Percentiles rank a stretch among this genome's conserved stretches.
Conservation (phyloP, 2,113 vertebrate species). For the Scolopax mira region DNA sequence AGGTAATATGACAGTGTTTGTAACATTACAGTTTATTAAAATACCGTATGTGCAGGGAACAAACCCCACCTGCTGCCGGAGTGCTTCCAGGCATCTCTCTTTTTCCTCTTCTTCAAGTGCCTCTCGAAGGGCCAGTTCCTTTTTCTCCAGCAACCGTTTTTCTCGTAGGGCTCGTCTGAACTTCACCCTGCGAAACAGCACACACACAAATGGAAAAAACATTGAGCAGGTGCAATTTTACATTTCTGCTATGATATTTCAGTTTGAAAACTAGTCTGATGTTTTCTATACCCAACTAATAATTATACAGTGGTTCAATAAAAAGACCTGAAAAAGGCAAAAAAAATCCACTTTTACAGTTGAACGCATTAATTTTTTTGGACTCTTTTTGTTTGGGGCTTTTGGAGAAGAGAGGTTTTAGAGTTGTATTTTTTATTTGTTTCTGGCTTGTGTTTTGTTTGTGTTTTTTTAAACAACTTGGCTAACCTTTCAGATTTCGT, state of each 20-base stretch:
- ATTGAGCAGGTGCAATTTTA: fast-evolving
- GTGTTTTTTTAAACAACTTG: background rate
- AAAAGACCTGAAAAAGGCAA: background rate
- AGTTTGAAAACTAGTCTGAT: background rate
- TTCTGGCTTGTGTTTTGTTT: background rate
- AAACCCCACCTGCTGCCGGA: constrained; percentile 83
- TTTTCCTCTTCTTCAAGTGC: constrained; percentile 69
- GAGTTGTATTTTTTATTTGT: background rate
- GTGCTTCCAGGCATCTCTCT: constrained; percentile 75
- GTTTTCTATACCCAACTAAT: fast-evolving
- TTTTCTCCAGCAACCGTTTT: constrained; percentile 67
- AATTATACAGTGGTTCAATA: fast-evolving
- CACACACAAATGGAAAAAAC: too few species aligned
- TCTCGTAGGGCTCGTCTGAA: constrained; percentile 77
- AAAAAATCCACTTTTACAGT: background rate
- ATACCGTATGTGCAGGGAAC: background rate
- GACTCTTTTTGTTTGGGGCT: background rate
- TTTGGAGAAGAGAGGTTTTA: background rate
- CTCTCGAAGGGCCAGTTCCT: constrained; percentile 65
- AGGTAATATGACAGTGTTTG: fast-evolving
- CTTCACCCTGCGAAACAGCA: constrained; percentile 74
- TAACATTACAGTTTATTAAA: background rate
- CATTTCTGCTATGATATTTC: fast-evolving
- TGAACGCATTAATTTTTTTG: background rate
- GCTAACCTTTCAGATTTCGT: background rate